Evolutionary conservation across 2,113 vertebrate genomes (phyloP).

Genomic region (Pogona vitticeps): DNA sequence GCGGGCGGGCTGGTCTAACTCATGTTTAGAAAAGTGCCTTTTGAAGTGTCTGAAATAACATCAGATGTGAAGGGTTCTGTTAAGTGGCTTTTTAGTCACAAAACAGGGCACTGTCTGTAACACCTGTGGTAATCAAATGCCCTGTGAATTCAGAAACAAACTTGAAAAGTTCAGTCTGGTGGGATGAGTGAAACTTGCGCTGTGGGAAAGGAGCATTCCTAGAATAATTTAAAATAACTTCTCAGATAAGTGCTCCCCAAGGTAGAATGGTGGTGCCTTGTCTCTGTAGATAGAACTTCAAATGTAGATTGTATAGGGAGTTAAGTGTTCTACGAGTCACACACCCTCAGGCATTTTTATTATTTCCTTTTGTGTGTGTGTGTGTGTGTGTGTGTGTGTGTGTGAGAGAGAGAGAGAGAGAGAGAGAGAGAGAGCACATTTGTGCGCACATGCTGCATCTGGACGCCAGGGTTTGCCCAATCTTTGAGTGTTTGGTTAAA

Average conservation of each 20-base stretch:
- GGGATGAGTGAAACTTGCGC: no score
- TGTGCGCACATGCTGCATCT: slow-evolving; percentile 84
- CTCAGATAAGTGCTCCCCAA: no score
- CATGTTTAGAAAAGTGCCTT: background rate
- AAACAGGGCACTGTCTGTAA: background rate
- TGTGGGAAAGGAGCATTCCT: no score
- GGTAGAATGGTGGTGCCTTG: slow-evolving; percentile 66
- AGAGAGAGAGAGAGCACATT: background rate
- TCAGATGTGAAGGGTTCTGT: background rate
- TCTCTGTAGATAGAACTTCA: slow-evolving; percentile 80
- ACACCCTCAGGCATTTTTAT: slow-evolving; percentile 58
- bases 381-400: background rate
- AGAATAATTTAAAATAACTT: background rate
- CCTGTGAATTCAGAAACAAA: no score
- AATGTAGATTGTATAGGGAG: slow-evolving; percentile 80
- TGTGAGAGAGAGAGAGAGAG: background rate
- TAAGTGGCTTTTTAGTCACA: background rate
- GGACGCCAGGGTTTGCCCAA: slow-evolving; percentile 92
- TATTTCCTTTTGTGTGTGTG: slow-evolving; percentile 61
- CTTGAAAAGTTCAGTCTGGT: no score
- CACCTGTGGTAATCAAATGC: no score
- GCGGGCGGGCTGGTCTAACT: background rate
- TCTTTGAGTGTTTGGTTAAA: slow-evolving; percentile 96
- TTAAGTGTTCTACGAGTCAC: slow-evolving; percentile 50
- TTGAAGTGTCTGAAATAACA: no score